Evolutionary conservation across 2,888 invertebrate species (phyloP).

Genomic region (Conus canariensis): DNA sequence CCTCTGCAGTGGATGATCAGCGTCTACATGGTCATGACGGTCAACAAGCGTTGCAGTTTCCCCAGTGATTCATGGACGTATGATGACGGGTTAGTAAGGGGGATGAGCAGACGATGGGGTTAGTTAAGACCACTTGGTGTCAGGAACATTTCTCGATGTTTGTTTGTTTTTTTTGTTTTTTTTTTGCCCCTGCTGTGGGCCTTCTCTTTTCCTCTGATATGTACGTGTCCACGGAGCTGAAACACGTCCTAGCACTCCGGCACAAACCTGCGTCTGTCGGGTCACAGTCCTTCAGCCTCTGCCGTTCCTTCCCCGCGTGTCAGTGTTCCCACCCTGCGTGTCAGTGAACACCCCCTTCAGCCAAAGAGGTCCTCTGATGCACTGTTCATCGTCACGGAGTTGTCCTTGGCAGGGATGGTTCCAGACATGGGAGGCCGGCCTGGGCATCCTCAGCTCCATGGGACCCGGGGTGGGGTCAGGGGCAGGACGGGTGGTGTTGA

Average conservation of each 20-base stretch:
- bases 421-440: no score
- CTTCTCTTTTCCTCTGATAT: conserved; percentile 8
- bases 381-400: no score
- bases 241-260: neutral
- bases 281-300: neutral
- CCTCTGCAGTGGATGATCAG: neutral
- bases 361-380: no score
- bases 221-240: neutral
- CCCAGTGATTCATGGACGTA: no score
- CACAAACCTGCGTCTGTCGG: neutral
- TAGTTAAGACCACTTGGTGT: neutral
- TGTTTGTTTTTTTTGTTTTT: neutral
- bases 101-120: neutral
- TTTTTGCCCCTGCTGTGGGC: neutral
- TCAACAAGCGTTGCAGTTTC: neutral
- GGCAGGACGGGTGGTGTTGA: no score
- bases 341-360: no score
- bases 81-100: no score
- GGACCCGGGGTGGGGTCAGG: no score
- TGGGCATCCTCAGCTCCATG: no score
- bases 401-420: no score
- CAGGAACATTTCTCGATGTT: neutral
- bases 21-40: neutral
- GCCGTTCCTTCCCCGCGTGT: neutral
- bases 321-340: no score